Evolutionary conservation across 2,113 vertebrate species (phyloP).

Genomic region (Bubo blakistoni): DNA sequence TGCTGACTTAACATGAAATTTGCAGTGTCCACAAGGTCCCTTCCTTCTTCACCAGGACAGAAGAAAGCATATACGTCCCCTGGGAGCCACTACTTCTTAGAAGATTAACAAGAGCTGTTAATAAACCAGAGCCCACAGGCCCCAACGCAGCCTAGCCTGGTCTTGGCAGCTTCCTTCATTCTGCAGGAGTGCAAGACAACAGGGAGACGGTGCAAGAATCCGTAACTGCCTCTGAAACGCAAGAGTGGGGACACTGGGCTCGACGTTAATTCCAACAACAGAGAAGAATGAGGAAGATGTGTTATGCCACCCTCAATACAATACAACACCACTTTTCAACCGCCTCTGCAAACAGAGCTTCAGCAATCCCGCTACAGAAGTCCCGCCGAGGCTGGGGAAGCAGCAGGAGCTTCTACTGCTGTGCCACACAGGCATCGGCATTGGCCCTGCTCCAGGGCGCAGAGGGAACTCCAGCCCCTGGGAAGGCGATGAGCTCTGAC

Average conservation of each 20-base stretch:
- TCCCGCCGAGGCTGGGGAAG: neutral
- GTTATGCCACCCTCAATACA: rapidly evolving
- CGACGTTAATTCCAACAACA: neutral
- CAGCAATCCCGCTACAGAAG: neutral
- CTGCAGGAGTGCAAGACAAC: neutral
- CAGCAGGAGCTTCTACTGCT: neutral
- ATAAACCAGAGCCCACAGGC: neutral
- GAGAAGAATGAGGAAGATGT: rapidly evolving
- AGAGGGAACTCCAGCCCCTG: neutral
- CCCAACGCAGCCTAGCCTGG: neutral
- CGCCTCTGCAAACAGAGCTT: neutral
- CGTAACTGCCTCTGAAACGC: neutral
- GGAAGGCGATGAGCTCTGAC: rapidly evolving
- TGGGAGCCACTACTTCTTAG: neutral
- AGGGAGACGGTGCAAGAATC: neutral
- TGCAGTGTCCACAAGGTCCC: neutral
- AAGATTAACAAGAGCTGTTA: neutral
- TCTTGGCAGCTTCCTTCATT: neutral
- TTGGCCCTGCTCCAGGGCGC: neutral
- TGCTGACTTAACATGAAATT: neutral
- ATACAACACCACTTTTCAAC: neutral
- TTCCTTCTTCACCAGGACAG: neutral
- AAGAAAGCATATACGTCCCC: neutral
- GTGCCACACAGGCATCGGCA: rapidly evolving
- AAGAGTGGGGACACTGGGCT: neutral